These are phyloP conservation scores for Archegozetes longisetosus DNA, from an alignment of 1,140 invertebrate genomes.

Conservation along the genomic window DNA sequence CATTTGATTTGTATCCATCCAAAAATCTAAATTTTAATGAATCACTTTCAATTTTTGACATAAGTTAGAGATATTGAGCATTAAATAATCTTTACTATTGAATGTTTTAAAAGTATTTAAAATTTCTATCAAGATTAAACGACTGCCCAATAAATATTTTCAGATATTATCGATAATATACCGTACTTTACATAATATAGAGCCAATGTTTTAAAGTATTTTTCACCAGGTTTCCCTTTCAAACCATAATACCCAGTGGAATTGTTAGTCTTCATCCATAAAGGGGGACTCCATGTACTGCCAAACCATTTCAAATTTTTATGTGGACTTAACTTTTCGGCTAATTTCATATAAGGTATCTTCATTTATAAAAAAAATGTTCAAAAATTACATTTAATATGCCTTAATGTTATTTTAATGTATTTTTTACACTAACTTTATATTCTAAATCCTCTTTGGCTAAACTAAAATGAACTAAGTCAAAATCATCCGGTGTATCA, in stretches of 20 bases:
- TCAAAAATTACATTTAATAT: neutral
- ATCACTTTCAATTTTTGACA: too few relatives aligned
- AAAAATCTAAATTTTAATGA: constrained; percentile 42
- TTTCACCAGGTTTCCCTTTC: constrained; percentile 33
- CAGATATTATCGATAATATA: neutral
- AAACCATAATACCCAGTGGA: constrained; percentile 39
- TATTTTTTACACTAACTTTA: constrained; percentile 34
- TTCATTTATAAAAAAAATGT: constrained; percentile 29
- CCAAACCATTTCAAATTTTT: constrained; percentile 41
- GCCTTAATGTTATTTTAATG: neutral
- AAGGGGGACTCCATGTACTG: constrained; percentile 64
- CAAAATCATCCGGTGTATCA: constrained; percentile 37
- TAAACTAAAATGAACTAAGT: constrained; percentile 46
- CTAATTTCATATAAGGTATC: constrained; percentile 46
- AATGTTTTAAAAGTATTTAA: too few relatives aligned
- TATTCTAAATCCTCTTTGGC: constrained; percentile 44
- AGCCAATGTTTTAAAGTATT: constrained; percentile 60
- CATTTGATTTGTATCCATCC: constrained; percentile 37
- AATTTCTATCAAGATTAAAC: neutral
- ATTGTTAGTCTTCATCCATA: constrained; percentile 81
- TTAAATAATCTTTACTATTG: too few relatives aligned
- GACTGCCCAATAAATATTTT: too few relatives aligned
- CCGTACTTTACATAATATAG: constrained; percentile 53
- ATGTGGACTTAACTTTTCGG: constrained; percentile 28
- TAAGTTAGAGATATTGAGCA: too few relatives aligned